Conservation (phyloP, 2,113 vertebrate species). For the Prolemur simus region DNA sequence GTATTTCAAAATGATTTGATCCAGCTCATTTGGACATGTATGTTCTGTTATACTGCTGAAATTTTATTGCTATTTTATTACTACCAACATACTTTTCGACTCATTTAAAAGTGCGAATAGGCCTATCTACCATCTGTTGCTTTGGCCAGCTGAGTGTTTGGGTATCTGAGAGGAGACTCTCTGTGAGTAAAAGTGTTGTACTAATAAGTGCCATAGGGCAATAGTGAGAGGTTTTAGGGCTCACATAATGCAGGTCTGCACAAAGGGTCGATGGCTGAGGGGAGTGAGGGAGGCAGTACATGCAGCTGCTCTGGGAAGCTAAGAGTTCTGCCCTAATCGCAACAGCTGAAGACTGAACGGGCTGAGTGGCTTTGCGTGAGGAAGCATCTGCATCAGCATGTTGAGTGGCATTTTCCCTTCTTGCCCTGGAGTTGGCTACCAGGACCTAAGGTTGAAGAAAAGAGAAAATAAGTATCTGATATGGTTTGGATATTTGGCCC, state of each 20-base stretch:
- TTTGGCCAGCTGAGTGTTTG: conserved; percentile 41
- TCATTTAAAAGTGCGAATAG: conserved; percentile 52
- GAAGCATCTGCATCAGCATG: background rate
- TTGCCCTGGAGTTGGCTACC: background rate
- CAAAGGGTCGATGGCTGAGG: background rate
- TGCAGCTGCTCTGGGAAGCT: background rate
- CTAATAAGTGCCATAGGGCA: background rate
- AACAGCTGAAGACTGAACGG: background rate
- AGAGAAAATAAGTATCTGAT: background rate
- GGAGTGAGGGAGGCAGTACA: background rate
- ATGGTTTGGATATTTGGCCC: no score
- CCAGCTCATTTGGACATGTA: conserved; percentile 36
- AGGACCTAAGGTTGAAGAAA: background rate
- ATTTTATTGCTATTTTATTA: conserved; percentile 64
- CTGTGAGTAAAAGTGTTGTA: background rate
- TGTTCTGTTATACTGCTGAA: background rate
- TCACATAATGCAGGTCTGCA: background rate
- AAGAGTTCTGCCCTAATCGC: background rate
- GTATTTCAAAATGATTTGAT: conserved; percentile 54
- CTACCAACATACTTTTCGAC: conserved; percentile 54
- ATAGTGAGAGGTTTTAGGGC: background rate
- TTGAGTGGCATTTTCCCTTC: background rate
- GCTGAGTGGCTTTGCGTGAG: background rate
- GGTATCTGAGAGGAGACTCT: conserved; percentile 1
- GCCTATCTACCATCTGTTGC: conserved; percentile 56